Evolutionary conservation across 2,888 invertebrate genomes (phyloP), one percentile per base, ranked within the genome.

Genomic region (Meliscaeva auricollis): DNA sequence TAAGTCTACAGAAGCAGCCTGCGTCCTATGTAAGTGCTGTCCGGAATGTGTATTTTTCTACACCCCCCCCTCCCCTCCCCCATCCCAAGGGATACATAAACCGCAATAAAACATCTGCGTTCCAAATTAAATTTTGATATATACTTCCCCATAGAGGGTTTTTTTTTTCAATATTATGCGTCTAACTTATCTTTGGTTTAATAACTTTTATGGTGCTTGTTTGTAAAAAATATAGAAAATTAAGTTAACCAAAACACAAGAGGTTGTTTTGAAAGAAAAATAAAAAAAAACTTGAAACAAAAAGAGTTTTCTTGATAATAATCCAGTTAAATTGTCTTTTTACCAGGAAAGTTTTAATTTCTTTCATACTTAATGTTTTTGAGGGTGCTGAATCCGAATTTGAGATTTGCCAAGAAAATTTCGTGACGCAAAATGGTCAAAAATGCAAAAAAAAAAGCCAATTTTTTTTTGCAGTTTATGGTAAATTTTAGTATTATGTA

Each of bases 31-130:
- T 11, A 38, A 48, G 15, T 62, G 64, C 6, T 46, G n/a, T 64
- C 46, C 32, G 26, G 54, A 54, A 32, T 22, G 54, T 54, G 3
- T 56, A 2, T 52, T 7, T 20, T 50, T 13, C n/a, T n/a, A n/a
- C n/a, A n/a, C n/a, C n/a, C 17, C 26, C 15, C 35, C 0, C 3
- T 38, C 8, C 6, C 38, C 3, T 13, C 9, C 11, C 17, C n/a
- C n/a, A n/a, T 38, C 13, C 15, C 48, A 15, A 20, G 26, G 26
- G 20, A 35, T 38, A 20, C 17, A 20, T 20, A 48, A 64, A n/a
- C n/a, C 20, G 48, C 66, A 9, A 66, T 66, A 50, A 66, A 66
- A 66, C 66, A 50, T 66, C 66, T 66, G 48, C 35, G 48, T 48
- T 46, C 6, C 11, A 48, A 66, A 66, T 48, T 35, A 66, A 66